Percentiles rank a stretch among this genome's conserved stretches.
Conservation (phyloP, 2,888 invertebrate species). For the Drosophila conformis region DNA sequence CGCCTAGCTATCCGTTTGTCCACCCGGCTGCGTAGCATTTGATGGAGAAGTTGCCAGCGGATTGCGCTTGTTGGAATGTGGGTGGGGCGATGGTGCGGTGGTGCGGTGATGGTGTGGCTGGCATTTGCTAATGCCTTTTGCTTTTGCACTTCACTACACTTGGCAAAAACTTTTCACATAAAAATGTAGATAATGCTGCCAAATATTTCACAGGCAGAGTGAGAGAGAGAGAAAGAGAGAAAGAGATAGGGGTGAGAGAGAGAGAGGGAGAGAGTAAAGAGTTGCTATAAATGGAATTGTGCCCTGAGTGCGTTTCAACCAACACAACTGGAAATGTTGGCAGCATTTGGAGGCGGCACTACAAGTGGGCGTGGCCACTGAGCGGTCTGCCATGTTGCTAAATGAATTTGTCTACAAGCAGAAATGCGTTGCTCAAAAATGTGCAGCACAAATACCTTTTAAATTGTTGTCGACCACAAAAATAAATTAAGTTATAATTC, state of each 20-base stretch:
- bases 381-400: slow-evolving; percentile 28
- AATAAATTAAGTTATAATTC: slow-evolving; percentile 19
- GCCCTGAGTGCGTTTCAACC: slow-evolving; percentile 32
- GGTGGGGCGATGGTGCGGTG: slow-evolving; percentile 4
- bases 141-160: slow-evolving; percentile 75
- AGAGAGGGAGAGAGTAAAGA: neutral
- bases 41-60: slow-evolving; percentile 51
- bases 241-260: neutral
- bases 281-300: slow-evolving; percentile 38
- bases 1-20: neutral
- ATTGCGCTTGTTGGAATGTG: slow-evolving; percentile 16
- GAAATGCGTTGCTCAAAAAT: slow-evolving; percentile 21
- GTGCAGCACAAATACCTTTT: slow-evolving; percentile 17
- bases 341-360: neutral
- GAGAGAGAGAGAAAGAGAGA: neutral
- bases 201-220: neutral
- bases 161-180: slow-evolving; percentile 72
- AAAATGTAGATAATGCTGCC: slow-evolving; percentile 72
- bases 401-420: slow-evolving; percentile 40
- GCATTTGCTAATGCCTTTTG: slow-evolving; percentile 61
- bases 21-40: slow-evolving; percentile 21
- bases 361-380: slow-evolving; percentile 60
- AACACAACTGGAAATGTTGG: slow-evolving; percentile 33
- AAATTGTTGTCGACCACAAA: slow-evolving; percentile 19
- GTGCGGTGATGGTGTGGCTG: slow-evolving; percentile 14